These are phyloP conservation scores for Ptilodon capucinus DNA, from an alignment of 2,888 invertebrate genomes.

Conservation along the genomic window DNA sequence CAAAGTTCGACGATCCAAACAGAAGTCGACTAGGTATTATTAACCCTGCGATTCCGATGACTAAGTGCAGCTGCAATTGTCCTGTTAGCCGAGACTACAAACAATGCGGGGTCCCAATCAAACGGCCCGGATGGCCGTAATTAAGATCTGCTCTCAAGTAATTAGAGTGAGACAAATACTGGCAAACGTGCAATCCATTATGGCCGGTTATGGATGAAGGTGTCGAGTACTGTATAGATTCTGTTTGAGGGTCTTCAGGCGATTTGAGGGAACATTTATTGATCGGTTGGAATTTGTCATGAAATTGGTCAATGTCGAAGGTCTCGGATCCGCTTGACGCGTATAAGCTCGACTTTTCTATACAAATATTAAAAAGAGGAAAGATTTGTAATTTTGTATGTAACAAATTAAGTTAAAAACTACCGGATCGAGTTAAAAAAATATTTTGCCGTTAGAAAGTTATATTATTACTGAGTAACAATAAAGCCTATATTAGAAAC, in stretches of 20 bases:
- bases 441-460: too few species aligned
- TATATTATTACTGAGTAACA: too few species aligned
- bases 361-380: too few species aligned
- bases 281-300: not conserved
- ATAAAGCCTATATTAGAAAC: too few species aligned
- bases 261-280: slow-evolving; percentile 10
- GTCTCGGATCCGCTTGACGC: not conserved
- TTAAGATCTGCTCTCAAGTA: slow-evolving; percentile 69
- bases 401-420: too few species aligned
- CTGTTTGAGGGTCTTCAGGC: slow-evolving; percentile 18
- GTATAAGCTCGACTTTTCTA: too few species aligned
- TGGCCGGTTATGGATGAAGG: slow-evolving; percentile 6
- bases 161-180: slow-evolving; percentile 60
- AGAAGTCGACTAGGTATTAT: slow-evolving; percentile 13
- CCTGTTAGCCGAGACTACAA: slow-evolving; percentile 61
- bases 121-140: slow-evolving; percentile 70
- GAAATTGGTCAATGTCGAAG: not conserved
- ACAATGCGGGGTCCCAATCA: slow-evolving; percentile 71
- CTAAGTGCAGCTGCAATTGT: slow-evolving; percentile 66
- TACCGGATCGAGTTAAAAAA: too few species aligned
- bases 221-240: slow-evolving; percentile 19
- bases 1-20: slow-evolving; percentile 22
- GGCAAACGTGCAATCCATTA: slow-evolving; percentile 37
- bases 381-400: too few species aligned
- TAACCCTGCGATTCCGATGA: slow-evolving; percentile 26